Evolutionary conservation across 2,888 invertebrate species (phyloP).

Genomic region (Aproaerema taeniolella): DNA sequence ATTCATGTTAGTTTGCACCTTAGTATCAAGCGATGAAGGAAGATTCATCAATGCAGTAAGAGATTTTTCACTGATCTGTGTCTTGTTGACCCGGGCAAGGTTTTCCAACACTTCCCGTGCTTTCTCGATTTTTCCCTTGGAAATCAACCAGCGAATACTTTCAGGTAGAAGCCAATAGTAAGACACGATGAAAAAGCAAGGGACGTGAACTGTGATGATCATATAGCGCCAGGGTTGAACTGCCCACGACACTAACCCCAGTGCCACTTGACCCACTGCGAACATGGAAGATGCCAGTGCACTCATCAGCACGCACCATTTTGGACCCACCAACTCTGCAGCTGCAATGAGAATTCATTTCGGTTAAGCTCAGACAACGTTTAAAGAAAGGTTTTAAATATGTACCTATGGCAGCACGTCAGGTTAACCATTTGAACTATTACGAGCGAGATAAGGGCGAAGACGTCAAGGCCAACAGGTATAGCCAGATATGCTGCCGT

Average conservation of each 20-base stretch:
- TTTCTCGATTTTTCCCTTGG: slow-evolving; percentile 76
- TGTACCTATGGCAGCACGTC: too few species aligned
- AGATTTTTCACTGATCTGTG: slow-evolving; percentile 22
- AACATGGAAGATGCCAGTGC: slow-evolving; percentile 80
- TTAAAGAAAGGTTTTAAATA: too few species aligned
- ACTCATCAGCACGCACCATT: slow-evolving; percentile 79
- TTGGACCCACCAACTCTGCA: slow-evolving; percentile 82
- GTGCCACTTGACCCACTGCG: slow-evolving; percentile 78
- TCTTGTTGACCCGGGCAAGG: slow-evolving; percentile 56
- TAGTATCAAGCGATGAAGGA: neutral
- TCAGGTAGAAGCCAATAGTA: slow-evolving; percentile 81
- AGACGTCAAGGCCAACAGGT: too few species aligned
- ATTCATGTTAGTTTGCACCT: too few species aligned
- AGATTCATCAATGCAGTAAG: slow-evolving; percentile 16
- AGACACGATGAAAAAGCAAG: slow-evolving; percentile 76
- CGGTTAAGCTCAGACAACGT: too few species aligned
- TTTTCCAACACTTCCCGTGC: slow-evolving; percentile 73
- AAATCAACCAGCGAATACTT: slow-evolving; percentile 82
- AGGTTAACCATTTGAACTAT: too few species aligned
- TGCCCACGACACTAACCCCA: slow-evolving; percentile 79
- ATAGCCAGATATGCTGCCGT: too few species aligned
- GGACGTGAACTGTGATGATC: slow-evolving; percentile 79
- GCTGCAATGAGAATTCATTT: too few species aligned
- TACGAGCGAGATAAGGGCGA: too few species aligned
- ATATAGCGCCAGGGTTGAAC: slow-evolving; percentile 79